Conservation (phyloP, 2,797 vertebrate species). For the Bufotes viridis region DNA sequence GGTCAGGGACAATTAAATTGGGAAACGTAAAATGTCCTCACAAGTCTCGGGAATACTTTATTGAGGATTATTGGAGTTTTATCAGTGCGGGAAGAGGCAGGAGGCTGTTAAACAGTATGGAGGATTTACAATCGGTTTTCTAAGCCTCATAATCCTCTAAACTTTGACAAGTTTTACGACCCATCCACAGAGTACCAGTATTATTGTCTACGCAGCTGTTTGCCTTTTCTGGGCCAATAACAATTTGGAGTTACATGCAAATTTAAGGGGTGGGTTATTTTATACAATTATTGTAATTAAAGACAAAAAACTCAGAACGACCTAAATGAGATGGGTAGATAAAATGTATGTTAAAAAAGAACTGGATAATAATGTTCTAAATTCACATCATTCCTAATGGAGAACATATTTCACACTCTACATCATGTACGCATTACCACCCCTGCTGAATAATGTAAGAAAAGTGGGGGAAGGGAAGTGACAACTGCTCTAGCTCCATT, state of each 20-base stretch:
- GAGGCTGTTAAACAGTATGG: conserved; percentile 17
- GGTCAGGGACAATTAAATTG: conserved; percentile 1
- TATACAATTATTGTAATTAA: not conserved
- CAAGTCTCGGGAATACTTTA: not conserved
- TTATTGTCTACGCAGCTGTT: conserved; percentile 4
- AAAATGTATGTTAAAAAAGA: not conserved
- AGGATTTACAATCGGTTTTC: conserved; percentile 10
- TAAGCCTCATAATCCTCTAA: conserved; percentile 16
- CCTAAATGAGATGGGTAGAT: not conserved
- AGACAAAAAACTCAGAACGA: not conserved
- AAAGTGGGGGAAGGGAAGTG: not conserved
- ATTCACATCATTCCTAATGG: not conserved
- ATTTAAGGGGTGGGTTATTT: not conserved
- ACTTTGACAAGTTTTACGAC: conserved; percentile 25
- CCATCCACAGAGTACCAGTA: conserved; percentile 22
- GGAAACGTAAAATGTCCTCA: not conserved
- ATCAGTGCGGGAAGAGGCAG: conserved; percentile 26
- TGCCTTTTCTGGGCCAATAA: not conserved
- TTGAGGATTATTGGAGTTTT: not conserved
- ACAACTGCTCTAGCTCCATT: not conserved
- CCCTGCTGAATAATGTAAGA: not conserved
- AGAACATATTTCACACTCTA: not conserved
- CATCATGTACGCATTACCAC: no score
- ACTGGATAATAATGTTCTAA: not conserved
- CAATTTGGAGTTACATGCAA: not conserved